These are phyloP conservation scores for Amniataba percoides DNA, from an alignment of 2,797 vertebrate genomes.

Conservation along the genomic window DNA sequence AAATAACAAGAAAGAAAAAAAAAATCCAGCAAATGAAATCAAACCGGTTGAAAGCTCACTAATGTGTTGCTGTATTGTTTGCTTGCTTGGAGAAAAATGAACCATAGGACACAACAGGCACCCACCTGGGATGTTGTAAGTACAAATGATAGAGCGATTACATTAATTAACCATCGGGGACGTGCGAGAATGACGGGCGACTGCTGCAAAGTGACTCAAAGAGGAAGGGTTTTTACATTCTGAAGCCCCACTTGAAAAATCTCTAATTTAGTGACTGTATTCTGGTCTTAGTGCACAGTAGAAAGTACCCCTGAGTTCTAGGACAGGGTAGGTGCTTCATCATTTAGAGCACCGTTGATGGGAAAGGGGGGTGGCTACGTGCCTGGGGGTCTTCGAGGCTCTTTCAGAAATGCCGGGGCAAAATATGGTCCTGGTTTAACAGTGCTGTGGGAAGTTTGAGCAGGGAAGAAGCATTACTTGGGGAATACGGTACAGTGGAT, in stretches of 20 bases:
- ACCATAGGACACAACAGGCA: conserved; percentile 65
- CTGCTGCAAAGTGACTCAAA: conserved; percentile 48
- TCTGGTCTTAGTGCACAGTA: conserved; percentile 85
- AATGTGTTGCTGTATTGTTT: conserved; percentile 43
- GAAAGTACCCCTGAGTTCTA: conserved; percentile 94
- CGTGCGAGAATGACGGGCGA: conserved; percentile 25
- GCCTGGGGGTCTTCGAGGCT: conserved; percentile 53
- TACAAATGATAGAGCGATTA: conserved; percentile 39
- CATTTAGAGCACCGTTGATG: conserved; percentile 47
- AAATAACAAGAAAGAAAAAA: conserved; percentile 16
- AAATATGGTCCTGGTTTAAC: conserved; percentile 61
- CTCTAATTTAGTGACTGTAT: conserved; percentile 64
- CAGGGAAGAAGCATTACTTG: conserved; percentile 38
- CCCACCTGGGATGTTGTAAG: conserved; percentile 62
- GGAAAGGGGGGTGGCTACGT: conserved; percentile 37
- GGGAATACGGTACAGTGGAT: conserved; percentile 65
- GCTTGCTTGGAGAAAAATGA: conserved; percentile 47
- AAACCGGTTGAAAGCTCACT: conserved; percentile 59
- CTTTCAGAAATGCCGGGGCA: conserved; percentile 46
- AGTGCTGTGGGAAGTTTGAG: conserved; percentile 49
- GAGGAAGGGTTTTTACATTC: conserved; percentile 72
- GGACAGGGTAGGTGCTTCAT: conserved; percentile 73
- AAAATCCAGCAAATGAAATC: conserved; percentile 54
- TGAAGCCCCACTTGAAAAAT: conserved; percentile 66
- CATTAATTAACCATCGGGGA: conserved; percentile 49